Evolutionary conservation across 2,797 vertebrate genomes (phyloP), one percentile per base, ranked within the genome.

Genomic region (Alfaro cultratus): DNA sequence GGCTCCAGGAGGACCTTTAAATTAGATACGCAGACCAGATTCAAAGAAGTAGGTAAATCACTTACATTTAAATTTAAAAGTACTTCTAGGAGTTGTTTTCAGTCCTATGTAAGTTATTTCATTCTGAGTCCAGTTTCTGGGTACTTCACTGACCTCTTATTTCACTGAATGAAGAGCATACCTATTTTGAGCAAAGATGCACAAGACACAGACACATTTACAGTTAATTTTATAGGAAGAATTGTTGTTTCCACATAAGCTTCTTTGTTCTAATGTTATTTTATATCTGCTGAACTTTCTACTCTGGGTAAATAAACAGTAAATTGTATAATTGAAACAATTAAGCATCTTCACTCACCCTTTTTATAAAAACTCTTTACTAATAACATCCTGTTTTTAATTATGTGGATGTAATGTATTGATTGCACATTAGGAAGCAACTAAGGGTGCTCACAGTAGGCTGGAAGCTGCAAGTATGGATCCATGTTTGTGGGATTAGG

Each of bases 401-500:
- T 79, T 0, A 77, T 82, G 83, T 45, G 39, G 57, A 15, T 18
- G 76, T 79, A 4, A 36, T 51, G 29, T 72, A 85, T 81, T 83
- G 74, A 83, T 80, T 0, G 73, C 41, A 67, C 41, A 75, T 74
- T 16, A 83, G 57, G 43, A 83, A 13, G 47, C 47, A 64, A 43
- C n/a, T 80, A 6, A 76, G 76, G 79, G 77, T 70, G 83, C 80
- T 83, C 71, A 80, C 73, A 85, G 23, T 34, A 47, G 11, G 79
- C 60, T 75, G 62, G 41, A 5, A 75, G 73, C 55, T 82, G 31
- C 73, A 55, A 64, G 68, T 16, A 41, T 70, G 51, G 43, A 82
- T 81, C 51, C 43, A 64, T 89, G 80, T 81, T 73, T 82, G 83
- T 76, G 60, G 49, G 77, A 84, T 79, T 75, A 71, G 77, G 12